Evolutionary conservation across 1,140 invertebrate genomes (phyloP).

Genomic region (Drosophila littoralis): DNA sequence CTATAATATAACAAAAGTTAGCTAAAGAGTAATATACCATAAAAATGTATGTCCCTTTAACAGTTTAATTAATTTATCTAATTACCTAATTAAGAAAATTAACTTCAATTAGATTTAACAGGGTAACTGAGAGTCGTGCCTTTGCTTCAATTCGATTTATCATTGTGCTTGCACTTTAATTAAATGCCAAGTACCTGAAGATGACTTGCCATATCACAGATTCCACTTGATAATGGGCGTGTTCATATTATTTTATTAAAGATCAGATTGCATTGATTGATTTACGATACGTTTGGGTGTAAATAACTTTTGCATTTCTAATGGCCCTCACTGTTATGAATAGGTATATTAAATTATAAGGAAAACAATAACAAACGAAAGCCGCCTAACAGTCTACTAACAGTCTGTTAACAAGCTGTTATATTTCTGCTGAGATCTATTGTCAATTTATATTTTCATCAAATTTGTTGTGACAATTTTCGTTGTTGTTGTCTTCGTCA

Average conservation of each 20-base stretch:
- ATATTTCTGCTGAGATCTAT: not conserved
- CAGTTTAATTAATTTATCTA: too few species aligned
- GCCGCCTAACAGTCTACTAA: not conserved
- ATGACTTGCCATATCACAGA: constrained; percentile 15
- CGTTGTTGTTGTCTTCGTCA: constrained; percentile 34
- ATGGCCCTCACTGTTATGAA: not conserved
- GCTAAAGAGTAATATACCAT: too few species aligned
- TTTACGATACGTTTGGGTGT: constrained; percentile 35
- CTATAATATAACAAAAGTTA: too few species aligned
- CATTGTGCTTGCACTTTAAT: constrained; percentile 10
- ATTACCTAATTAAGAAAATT: too few species aligned
- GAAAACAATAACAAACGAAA: not conserved
- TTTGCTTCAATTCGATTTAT: not conserved
- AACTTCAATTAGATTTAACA: not conserved
- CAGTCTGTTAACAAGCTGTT: constrained; percentile 4
- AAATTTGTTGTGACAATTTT: constrained; percentile 29
- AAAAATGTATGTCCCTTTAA: too few species aligned
- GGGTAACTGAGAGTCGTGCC: constrained; percentile 8
- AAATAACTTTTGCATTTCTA: constrained; percentile 24
- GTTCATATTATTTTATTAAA: constrained; percentile 39
- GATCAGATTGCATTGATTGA: constrained; percentile 45
- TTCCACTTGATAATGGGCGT: constrained; percentile 29
- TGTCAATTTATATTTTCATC: not conserved
- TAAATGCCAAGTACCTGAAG: constrained; percentile 15
- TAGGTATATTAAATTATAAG: constrained; percentile 4